A percentile compares a stretch with the other conserved stretches of the same genome.
phyloP scores from a whole-genome alignment of 2,113 vertebrate genomes.

The Corapipo altera region DNA sequence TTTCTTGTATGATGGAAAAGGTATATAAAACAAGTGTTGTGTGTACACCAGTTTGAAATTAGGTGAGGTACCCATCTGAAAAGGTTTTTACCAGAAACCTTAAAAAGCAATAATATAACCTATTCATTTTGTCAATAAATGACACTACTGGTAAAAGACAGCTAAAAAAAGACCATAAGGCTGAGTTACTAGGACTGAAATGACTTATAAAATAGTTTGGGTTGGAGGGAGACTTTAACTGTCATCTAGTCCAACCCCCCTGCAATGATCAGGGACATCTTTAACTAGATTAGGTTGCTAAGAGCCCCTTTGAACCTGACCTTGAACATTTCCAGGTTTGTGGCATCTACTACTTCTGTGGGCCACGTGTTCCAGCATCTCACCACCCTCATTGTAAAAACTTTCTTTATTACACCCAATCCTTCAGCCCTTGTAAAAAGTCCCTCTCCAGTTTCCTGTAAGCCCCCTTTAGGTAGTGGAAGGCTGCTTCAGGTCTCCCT shows the following conservation, averaged over 20 bases:
- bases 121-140: background rate
- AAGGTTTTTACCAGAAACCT: background rate
- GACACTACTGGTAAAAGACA: background rate
- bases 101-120: background rate
- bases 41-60: background rate
- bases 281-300: background rate
- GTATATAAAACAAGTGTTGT: background rate
- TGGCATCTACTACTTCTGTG: background rate
- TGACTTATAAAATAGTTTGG: fast-evolving
- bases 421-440: background rate
- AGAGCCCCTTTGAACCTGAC: background rate
- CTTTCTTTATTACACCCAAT: background rate
- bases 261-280: background rate
- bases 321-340: background rate
- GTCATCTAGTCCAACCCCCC: background rate
- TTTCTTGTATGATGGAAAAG: background rate
- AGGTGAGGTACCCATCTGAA: background rate
- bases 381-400: background rate
- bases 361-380: background rate
- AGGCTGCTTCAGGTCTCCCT: background rate
- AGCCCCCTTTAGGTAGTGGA: background rate
- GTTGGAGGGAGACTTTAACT: background rate
- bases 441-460: background rate
- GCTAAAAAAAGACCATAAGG: background rate
- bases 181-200: background rate